Evolutionary conservation across 2,888 invertebrate species (phyloP), one percentile per base, ranked within the genome.

Genomic region (Erebia epiphron): DNA sequence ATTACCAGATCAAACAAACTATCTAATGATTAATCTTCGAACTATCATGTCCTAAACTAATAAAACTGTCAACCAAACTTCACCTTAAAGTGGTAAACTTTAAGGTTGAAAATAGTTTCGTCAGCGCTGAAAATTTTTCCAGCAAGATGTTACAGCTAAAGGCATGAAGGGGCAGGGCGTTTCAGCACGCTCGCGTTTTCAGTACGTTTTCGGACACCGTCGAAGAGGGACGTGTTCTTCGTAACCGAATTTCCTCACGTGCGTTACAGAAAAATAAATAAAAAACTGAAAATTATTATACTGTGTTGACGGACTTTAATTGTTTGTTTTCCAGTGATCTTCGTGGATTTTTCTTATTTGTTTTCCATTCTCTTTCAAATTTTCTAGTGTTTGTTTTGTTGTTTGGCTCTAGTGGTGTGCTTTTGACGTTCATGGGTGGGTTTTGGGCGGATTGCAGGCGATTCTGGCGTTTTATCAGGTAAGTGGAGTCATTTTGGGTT

Each of bases 1-100:
- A 70, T 70, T 68, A 56, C 50, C 67, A 72, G 68, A 68, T 70
- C 72, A 72, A 74, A 74, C 70, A 74, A 54, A 72, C 72, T 71
- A 70, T 73, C 50, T 61, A 50, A 70, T 73, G 73, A 74, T 74
- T 74, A 74, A 74, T 68, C 72, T 70, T 61, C 16, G 26, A 63
- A 62, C 66, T 70, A 69, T 46, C 46, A 13, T 46, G 4, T 69
- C 66, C 69, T 11, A 21, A 16, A 49, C 16, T 58, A 26, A 60
- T 68, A 56, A 11, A 11, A 10, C 5, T 1, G 21, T 35, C 52
- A 70, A 1, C 5, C 62, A 13, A 68, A 64, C 66, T 35, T 72
- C 26, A 18, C 35, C 66, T 60, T 64, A 62, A 68, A 3, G 8
- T 10, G 0, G 1, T 58, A 46, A 41, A 1, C 1, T 1, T 43